Base-by-base conservation (phyloP, 2,888 invertebrate genomes). In the Elegia similella region DNA sequence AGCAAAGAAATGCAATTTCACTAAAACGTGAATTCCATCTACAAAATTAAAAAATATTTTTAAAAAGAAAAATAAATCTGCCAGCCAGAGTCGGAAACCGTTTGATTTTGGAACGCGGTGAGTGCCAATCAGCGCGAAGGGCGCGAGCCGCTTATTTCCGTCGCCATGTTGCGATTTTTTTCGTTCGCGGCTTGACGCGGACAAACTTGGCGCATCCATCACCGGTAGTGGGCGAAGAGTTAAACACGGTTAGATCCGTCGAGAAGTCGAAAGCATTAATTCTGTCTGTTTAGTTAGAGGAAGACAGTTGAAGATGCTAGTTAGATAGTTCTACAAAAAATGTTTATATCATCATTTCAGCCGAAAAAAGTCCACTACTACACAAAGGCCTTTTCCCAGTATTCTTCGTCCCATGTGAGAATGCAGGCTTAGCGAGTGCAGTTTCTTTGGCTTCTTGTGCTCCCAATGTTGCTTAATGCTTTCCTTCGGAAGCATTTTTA, bases 171-270 rank as follows among this genome's bases (percentile, higher is more conserved):
- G 69, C 68, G 72, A 64, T 80, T 79, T 81, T 86, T 86, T 84
- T 79, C 69, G 64, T 64, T 69, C 73, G 73, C 70, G 75, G 72
- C 79, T 75, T 79, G 88, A 87, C 88, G 76, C 71, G 77, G 78
- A 88, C 85, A 81, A 87, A 88, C 85, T 86, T 76, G 79, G 76
- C 76, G 82, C 85, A 88, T 88, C 80, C 85, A 86, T 88, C 88
- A 88, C 83, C 61, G 56, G 48, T 64, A 63, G 71, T 64, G 66
- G 62, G 59, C 56, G 63, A 65, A 76, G 77, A 80, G 66, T 57
- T 78, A 68, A 30, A 61, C 69, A 79, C 13, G 7, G 47, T 6
- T 44, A 44, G 54, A 55, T 29, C 13, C 17, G 50, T 17, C 50
- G 15, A 3, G 17, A 50, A 38, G 23, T 23, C n/a, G n/a, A n/a